Conservation (phyloP, 23 tunicate species). For the Corella eumyota region DNA sequence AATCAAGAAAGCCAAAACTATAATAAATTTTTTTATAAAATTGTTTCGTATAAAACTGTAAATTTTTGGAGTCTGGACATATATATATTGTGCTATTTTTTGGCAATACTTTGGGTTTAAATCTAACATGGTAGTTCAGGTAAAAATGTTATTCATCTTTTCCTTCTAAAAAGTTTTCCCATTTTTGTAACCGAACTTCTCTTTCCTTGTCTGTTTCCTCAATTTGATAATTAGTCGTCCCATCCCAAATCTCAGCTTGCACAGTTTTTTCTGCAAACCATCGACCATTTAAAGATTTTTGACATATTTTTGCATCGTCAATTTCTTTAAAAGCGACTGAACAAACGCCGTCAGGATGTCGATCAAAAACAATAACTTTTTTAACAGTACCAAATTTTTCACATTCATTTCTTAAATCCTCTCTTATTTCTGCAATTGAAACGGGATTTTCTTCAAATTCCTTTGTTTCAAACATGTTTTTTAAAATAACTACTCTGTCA, state of each 20-base stretch:
- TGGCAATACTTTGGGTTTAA: too few species aligned
- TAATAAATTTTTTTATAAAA: too few species aligned
- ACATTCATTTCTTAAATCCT: constrained; percentile 68
- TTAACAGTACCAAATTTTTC: constrained; percentile 82
- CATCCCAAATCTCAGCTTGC: constrained; percentile 59
- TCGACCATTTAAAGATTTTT: constrained; percentile 54
- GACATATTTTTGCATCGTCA: constrained; percentile 47
- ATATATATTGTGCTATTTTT: too few species aligned
- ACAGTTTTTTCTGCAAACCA: constrained; percentile 48
- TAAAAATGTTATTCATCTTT: too few species aligned
- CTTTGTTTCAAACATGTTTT: constrained; percentile 61
- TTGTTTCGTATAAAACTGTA: too few species aligned
- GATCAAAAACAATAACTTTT: constrained; percentile 88
- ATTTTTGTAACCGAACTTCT: constrained; percentile 61
- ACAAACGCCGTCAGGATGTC: constrained; percentile 91
- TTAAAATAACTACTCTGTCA: constrained; percentile 73
- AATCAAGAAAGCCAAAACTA: too few species aligned
- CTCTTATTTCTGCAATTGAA: constrained; percentile 58
- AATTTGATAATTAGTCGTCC: constrained; percentile 69
- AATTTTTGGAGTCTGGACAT: too few species aligned
- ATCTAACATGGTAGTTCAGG: too few species aligned
- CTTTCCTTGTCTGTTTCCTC: constrained; percentile 85
- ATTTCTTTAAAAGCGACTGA: constrained; percentile 79
- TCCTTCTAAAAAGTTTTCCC: constrained; percentile 47
- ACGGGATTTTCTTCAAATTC: constrained; percentile 80